Base-by-base conservation (phyloP, 1,140 invertebrate genomes). In the Hypsibius dujardini region DNA sequence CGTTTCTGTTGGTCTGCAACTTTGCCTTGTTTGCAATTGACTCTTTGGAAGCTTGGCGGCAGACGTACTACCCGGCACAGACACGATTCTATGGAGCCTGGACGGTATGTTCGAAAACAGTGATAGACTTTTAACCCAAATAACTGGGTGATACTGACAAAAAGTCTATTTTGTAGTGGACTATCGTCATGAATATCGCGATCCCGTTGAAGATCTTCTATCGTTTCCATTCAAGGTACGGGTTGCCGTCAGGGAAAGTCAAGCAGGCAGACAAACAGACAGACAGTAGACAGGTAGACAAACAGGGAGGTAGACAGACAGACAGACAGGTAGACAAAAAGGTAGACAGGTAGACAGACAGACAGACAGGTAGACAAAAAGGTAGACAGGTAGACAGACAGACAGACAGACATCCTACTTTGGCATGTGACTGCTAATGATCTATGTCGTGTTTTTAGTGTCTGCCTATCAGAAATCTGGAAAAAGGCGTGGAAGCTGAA, bases 401-500 rank as follows among this genome's bases (percentile, higher is more conserved):
- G 28, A 28, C 28, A 28, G 28, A 28, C 28, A 28, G 28, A 28
- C 28, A 28, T 28, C 28, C 28, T 28, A 28, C 28, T 28, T 28
- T 28, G 28, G 28, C 28, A 28, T 28, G 28, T 28, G 28, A 28
- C 28, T 28, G 28, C 28, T 28, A 28, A 28, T 28, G 28, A 28
- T 28, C 7, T 56, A 56, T 56, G 50, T 56, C n/a, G 50, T 28
- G 28, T 28, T 28, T 28, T 28, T 1, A 94, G 92, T 0, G 93
- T 97, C 2, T 96, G 93, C 77, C 82, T 97, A 40, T 95, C 92
- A 78, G 93, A 97, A 80, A 94, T 96, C 74, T 97, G 94, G 94
- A 95, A 95, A 79, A 84, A 90, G 73, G 90, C 92, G 15, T 96
- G 96, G 78, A 95, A 95, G 80, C 87, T 91, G 73, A 92, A 92